Percentiles rank a stretch among this genome's conserved stretches.
These are phyloP conservation scores for Harpalus rubripes DNA, from an alignment of 2,888 invertebrate species.

Conservation along the genomic window DNA sequence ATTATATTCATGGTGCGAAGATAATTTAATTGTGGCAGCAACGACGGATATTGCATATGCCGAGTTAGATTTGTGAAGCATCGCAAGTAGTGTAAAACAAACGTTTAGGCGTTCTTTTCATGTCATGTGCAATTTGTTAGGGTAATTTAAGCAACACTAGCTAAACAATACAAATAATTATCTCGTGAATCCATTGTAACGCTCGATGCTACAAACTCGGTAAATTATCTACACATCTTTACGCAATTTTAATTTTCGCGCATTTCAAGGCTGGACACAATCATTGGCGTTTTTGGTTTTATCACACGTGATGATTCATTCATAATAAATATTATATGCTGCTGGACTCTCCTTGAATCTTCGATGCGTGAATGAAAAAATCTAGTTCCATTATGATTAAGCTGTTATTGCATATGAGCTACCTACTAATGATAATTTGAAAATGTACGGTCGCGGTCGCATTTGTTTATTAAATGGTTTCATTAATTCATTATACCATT, in stretches of 20 bases:
- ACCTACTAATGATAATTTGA: too few relatives aligned
- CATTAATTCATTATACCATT: too few relatives aligned
- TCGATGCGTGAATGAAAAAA: slow-evolving; percentile 21
- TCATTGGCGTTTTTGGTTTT: slow-evolving; percentile 60
- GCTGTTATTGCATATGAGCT: background rate
- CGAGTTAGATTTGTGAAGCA: slow-evolving; percentile 47
- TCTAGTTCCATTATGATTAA: background rate
- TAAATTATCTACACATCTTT: slow-evolving; percentile 66
- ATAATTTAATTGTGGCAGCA: slow-evolving; percentile 47
- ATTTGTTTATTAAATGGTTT: too few relatives aligned
- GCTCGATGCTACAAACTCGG: slow-evolving; percentile 65
- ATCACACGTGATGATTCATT: slow-evolving; percentile 41
- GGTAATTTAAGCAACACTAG: slow-evolving; percentile 63
- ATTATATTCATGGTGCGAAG: slow-evolving; percentile 46
- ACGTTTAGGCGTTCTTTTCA: slow-evolving; percentile 56
- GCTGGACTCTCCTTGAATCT: slow-evolving; percentile 22
- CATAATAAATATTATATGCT: slow-evolving; percentile 30
- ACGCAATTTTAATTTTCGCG: slow-evolving; percentile 65
- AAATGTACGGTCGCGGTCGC: too few relatives aligned
- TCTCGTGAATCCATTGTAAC: slow-evolving; percentile 64
- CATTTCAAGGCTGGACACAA: slow-evolving; percentile 61
- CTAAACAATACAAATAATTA: slow-evolving; percentile 64
- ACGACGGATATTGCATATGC: slow-evolving; percentile 40
- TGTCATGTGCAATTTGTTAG: slow-evolving; percentile 54
- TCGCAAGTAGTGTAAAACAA: slow-evolving; percentile 53